Conservation (phyloP, 2,797 vertebrate genomes). For the Triplophysa bombifrons region DNA sequence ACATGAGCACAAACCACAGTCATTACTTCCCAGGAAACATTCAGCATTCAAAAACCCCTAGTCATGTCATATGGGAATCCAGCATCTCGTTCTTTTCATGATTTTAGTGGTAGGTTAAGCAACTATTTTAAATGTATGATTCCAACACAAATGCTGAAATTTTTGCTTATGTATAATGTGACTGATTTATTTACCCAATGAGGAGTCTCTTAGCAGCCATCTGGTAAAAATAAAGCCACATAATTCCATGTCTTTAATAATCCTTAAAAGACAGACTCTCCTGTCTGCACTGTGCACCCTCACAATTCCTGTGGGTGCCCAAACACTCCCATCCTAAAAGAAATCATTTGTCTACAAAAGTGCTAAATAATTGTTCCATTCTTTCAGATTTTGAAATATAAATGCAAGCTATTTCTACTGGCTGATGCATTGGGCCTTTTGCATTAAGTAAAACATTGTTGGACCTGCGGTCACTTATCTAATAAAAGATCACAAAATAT, state of each 20-base stretch:
- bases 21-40: constrained; percentile 10
- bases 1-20: constrained; percentile 37
- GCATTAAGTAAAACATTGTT: constrained; percentile 63
- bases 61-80: not conserved
- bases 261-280: not conserved
- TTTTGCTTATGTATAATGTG: not conserved
- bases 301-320: not conserved
- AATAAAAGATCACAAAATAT: constrained; percentile 29
- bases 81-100: not conserved
- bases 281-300: no score
- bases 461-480: constrained; percentile 29
- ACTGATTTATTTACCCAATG: not conserved
- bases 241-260: not conserved
- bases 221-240: not conserved
- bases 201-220: not conserved
- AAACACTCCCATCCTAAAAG: not conserved
- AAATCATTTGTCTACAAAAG: not conserved
- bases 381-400: constrained; percentile 3
- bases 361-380: not conserved
- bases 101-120: not conserved
- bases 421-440: not conserved
- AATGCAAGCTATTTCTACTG: constrained; percentile 31
- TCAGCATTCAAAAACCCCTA: not conserved
- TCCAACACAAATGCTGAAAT: not conserved
- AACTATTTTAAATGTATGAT: not conserved